Evolutionary conservation across 2,797 vertebrate genomes (phyloP).

Genomic region (Tachyglossus aculeatus): DNA sequence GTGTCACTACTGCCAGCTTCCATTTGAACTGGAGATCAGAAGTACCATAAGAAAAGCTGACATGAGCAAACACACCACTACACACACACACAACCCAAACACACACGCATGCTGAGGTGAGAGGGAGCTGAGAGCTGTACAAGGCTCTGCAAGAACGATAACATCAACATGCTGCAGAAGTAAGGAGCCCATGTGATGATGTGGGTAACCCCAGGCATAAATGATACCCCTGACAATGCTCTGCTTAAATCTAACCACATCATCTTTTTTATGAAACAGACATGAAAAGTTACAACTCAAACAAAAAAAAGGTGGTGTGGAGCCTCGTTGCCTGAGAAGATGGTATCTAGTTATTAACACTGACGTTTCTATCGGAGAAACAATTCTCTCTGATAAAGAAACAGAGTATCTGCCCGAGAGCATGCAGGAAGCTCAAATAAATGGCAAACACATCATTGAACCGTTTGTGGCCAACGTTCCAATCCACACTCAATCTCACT

Average conservation of each 20-base stretch:
- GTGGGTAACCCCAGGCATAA: conserved; percentile 51
- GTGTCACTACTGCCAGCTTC: not conserved
- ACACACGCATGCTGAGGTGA: not conserved
- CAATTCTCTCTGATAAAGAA: conserved; percentile 40
- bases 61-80: not conserved
- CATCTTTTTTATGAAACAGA: conserved; percentile 45
- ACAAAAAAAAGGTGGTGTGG: conserved; percentile 27
- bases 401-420: conserved; percentile 29
- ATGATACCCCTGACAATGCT: conserved; percentile 18
- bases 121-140: conserved; percentile 4
- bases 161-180: conserved; percentile 35
- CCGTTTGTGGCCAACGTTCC: conserved; percentile 34
- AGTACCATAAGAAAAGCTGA: not conserved
- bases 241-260: conserved; percentile 21
- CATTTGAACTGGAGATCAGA: not conserved
- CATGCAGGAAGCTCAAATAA: conserved; percentile 41
- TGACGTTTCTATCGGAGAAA: conserved; percentile 9
- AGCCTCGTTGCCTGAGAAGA: conserved; percentile 35
- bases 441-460: conserved; percentile 17
- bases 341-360: not conserved
- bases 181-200: conserved; percentile 5
- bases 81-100: not conserved
- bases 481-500: conserved; percentile 32
- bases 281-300: conserved; percentile 22
- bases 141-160: conserved; percentile 21